Percentiles rank a stretch among this genome's conserved stretches.
These are phyloP conservation scores for Sardina pilchardus DNA, from an alignment of 2,113 vertebrate species.

Conservation along the genomic window DNA sequence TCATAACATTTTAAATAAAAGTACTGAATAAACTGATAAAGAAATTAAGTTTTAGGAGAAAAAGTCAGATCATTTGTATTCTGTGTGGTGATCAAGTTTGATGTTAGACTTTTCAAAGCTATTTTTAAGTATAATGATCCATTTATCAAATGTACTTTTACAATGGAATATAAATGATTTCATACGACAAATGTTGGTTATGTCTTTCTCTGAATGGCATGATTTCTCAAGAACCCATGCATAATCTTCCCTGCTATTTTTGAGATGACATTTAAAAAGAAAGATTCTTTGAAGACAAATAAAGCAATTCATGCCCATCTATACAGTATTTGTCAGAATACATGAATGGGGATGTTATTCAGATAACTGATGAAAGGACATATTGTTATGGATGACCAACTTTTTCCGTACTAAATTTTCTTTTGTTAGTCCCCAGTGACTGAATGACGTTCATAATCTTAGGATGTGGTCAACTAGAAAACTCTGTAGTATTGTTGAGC, in stretches of 20 bases:
- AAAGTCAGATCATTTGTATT: neutral
- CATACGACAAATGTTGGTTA: neutral
- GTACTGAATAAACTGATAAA: neutral
- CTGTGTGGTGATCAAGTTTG: neutral
- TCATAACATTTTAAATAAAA: neutral
- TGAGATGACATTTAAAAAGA: neutral
- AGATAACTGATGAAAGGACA: neutral
- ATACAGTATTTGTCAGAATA: neutral
- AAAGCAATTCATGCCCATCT: neutral
- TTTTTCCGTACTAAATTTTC: neutral
- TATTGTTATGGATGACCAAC: neutral
- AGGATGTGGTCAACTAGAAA: neutral
- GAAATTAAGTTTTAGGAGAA: neutral
- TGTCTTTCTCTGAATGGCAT: neutral
- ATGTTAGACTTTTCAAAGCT: neutral
- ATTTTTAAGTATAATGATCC: neutral
- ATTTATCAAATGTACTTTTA: neutral
- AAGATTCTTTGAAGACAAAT: neutral
- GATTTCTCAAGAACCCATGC: conserved; percentile 4
- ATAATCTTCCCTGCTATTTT: neutral
- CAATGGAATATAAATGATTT: neutral
- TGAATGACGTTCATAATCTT: neutral
- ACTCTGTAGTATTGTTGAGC: neutral
- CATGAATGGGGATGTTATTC: neutral
- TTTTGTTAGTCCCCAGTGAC: neutral